Conservation (phyloP, 2,113 vertebrate genomes). For the Tragelaphus buxtoni region DNA sequence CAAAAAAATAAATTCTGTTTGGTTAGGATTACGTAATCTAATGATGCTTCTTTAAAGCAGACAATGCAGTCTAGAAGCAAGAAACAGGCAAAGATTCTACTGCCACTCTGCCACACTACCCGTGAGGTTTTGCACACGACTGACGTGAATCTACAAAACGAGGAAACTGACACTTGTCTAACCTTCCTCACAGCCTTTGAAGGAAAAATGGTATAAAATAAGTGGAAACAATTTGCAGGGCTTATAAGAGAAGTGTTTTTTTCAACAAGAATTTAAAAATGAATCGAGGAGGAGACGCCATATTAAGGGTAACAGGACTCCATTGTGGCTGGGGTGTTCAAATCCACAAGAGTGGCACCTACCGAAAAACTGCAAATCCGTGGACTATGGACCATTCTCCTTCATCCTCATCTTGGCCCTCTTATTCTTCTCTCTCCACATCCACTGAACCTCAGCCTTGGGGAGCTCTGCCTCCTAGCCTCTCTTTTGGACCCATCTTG, state of each 20-base stretch:
- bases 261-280: not conserved
- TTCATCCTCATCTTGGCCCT: too few species aligned
- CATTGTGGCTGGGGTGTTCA: not conserved
- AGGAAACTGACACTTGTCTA: not conserved
- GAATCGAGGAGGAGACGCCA: not conserved
- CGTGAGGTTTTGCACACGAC: fast-evolving
- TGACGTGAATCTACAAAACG: not conserved
- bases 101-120: not conserved
- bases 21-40: not conserved
- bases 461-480: not conserved
- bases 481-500: not conserved
- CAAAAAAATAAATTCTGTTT: not conserved
- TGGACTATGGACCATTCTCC: not conserved
- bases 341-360: not conserved
- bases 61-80: not conserved
- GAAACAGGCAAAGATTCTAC: not conserved
- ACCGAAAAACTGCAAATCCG: not conserved
- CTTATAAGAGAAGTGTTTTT: not conserved
- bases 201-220: not conserved
- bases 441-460: not conserved
- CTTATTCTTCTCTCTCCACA: not conserved
- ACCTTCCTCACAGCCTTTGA: not conserved
- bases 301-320: not conserved
- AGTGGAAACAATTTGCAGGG: not conserved
- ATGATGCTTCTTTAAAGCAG: not conserved